Evolutionary conservation across 2,113 vertebrate species (phyloP).

Genomic region (Elaphurus davidianus): DNA sequence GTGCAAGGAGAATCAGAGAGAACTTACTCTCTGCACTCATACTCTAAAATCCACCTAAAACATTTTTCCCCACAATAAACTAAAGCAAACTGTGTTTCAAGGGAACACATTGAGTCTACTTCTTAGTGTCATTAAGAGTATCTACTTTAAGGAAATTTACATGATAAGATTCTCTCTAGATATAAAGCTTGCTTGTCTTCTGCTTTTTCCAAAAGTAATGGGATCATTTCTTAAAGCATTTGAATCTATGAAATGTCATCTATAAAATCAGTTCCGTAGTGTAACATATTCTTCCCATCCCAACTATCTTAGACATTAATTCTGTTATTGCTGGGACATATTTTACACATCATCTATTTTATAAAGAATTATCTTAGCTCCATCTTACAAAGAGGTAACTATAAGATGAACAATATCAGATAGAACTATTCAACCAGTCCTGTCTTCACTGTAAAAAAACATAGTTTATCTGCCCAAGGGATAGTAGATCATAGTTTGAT

Average conservation of each 20-base stretch:
- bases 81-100: not conserved
- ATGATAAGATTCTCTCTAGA: not conserved
- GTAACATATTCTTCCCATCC: not conserved
- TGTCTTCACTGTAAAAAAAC: not conserved
- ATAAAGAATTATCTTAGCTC: not conserved
- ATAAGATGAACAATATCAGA: not conserved
- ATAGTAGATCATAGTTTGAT: constrained; percentile 22
- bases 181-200: not conserved
- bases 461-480: constrained; percentile 33
- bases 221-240: not conserved
- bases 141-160: not conserved
- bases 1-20: not conserved
- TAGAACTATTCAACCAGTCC: constrained; percentile 9
- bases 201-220: not conserved
- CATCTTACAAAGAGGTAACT: not conserved
- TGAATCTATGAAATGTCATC: not conserved
- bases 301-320: not conserved
- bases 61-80: not conserved
- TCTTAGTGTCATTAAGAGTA: not conserved
- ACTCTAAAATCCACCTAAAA: not conserved
- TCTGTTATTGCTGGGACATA: not conserved
- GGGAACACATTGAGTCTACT: not conserved
- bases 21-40: not conserved
- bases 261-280: not conserved
- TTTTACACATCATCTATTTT: not conserved